phyloP scores from a whole-genome alignment of 1,140 invertebrate genomes.

The Spodoptera litura region DNA sequence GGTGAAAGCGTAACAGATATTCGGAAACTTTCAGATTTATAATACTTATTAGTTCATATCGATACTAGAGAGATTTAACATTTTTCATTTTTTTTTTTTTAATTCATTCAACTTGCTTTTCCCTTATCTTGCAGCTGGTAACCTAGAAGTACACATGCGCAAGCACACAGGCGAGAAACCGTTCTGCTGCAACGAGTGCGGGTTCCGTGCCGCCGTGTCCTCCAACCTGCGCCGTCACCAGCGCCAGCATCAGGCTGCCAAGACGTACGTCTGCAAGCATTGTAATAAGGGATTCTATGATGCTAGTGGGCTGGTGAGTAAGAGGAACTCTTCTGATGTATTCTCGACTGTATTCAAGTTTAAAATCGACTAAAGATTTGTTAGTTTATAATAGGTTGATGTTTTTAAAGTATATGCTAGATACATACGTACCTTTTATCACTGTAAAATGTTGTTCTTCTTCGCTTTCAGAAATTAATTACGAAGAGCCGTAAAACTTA shows the following conservation, averaged over 20 bases:
- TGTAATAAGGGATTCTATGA: constrained; percentile 72
- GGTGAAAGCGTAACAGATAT: too few species aligned
- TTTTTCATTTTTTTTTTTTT: too few species aligned
- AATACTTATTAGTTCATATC: background rate
- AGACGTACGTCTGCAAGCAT: constrained; percentile 61
- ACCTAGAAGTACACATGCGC: constrained; percentile 82
- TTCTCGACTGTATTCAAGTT: background rate
- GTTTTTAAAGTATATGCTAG: too few species aligned
- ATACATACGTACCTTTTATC: background rate
- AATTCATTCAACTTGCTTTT: too few species aligned
- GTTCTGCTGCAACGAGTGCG: constrained; percentile 87
- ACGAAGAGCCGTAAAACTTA: too few species aligned
- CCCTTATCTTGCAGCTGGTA: constrained; percentile 63
- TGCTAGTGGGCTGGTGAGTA: constrained; percentile 66
- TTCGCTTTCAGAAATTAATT: background rate
- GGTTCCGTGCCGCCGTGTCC: constrained; percentile 71
- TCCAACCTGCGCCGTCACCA: constrained; percentile 71
- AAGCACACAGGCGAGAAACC: constrained; percentile 88
- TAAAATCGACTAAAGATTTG: too few species aligned
- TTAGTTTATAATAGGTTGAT: too few species aligned
- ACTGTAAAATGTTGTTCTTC: background rate
- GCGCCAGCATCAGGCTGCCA: constrained; percentile 59
- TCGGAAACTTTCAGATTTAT: too few species aligned
- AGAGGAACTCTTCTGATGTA: background rate
- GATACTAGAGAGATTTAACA: too few species aligned